Evolutionary conservation across 2,888 invertebrate species (phyloP), one percentile per base, ranked within the genome.

Genomic region (Caenorhabditis drosophilae): DNA sequence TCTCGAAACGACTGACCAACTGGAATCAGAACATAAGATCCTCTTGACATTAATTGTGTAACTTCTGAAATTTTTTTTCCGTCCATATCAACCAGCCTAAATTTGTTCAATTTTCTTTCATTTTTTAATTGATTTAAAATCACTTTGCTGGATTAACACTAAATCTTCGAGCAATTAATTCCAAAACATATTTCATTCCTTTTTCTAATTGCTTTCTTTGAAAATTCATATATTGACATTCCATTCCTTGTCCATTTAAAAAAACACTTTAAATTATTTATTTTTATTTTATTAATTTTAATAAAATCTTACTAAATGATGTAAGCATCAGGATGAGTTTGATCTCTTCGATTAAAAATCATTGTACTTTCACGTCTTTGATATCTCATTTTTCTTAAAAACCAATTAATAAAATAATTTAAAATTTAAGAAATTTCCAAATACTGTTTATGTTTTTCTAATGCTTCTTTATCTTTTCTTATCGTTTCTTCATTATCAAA

Each of bases 181-280:
- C 79, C 4, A 79, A 42, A 16, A 78, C 70, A 50, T 75, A 78
- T 11, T 68, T 55, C 70, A 79, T 70, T 31, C 79, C 79, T 46
- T 77, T 76, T 54, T 77, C 75, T 18, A 79, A 55, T 44, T 79
- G 79, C 31, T 71, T 74, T 51, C 67, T 64, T 56, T 73, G 66
- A 56, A 79, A 79, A 47, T 72, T 70, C 49, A 79, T 63, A 57
- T 67, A 70, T 38, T 77, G 77, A 22, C 75, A 74, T 36, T 75
- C 73, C 74, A 78, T 74, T 40, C 79, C 79, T 38, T 76, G 71
- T 18, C 79, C 79, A 56, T 79, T 79, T 36, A 79, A 59, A 50
- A 79, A 79, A 2, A 75, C 74, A 22, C 20, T 6, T 16, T 20
- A 40, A 9, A 40, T 6, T 54, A 31, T 31, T 16, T 16, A 31